Percentiles rank a stretch among this genome's conserved stretches.
These are phyloP conservation scores for Phataginus tetradactyla DNA, from an alignment of 2,797 vertebrate species.

Conservation along the genomic window DNA sequence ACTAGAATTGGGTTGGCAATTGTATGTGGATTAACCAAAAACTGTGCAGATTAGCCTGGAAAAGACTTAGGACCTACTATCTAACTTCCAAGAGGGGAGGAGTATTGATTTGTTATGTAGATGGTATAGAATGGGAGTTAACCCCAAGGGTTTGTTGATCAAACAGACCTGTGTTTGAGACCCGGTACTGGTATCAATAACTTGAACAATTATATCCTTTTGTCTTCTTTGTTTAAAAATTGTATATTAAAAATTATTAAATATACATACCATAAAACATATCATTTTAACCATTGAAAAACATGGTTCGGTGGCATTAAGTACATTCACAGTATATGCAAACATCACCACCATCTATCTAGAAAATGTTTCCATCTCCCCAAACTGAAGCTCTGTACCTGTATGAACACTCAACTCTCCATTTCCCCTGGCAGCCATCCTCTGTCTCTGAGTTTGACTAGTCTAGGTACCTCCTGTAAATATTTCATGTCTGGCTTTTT, in stretches of 20 bases:
- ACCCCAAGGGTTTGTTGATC: not conserved
- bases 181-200: too few relatives aligned
- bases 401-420: not conserved
- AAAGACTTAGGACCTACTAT: not conserved
- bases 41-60: not conserved
- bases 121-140: not conserved
- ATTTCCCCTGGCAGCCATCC: not conserved
- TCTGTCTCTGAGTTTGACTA: not conserved
- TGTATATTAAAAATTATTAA: not conserved
- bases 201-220: too few relatives aligned
- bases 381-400: not conserved
- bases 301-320: not conserved
- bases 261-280: not conserved
- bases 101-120: not conserved
- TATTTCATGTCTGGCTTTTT: not conserved
- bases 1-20: not conserved
- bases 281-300: not conserved
- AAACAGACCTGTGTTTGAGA: not conserved
- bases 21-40: not conserved
- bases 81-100: not conserved
- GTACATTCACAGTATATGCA: not conserved
- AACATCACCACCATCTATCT: not conserved
- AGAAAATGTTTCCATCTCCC: not conserved
- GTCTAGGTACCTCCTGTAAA: not conserved
- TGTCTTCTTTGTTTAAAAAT: too few relatives aligned